Evolutionary conservation across 2,888 invertebrate genomes (phyloP).

Genomic region (Monopis laevigella): DNA sequence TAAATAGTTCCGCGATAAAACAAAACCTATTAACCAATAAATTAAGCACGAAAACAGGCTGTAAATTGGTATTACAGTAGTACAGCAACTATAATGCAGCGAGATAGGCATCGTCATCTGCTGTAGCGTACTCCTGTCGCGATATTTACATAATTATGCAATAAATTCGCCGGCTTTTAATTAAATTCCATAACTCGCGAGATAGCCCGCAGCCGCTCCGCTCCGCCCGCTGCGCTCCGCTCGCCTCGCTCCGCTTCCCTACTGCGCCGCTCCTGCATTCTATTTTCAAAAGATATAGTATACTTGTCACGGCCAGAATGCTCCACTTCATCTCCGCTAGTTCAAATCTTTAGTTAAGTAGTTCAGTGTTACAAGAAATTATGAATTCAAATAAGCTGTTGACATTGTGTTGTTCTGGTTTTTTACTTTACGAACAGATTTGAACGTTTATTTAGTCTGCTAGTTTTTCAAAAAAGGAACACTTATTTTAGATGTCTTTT

Average conservation of each 20-base stretch:
- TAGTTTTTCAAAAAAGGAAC: too few species aligned
- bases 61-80: background rate
- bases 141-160: conserved; percentile 20
- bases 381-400: too few species aligned
- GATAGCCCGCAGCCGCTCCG: conserved; percentile 4
- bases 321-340: background rate
- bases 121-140: conserved; percentile 11
- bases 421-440: too few species aligned
- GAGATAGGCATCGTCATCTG: conserved; percentile 14
- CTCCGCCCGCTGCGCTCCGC: background rate
- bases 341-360: background rate
- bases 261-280: background rate
- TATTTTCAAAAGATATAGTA: background rate
- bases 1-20: too few species aligned
- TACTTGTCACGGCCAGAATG: background rate
- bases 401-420: too few species aligned
- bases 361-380: too few species aligned
- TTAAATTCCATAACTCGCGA: conserved; percentile 24
- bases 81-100: conserved; percentile 1
- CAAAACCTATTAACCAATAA: too few species aligned
- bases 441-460: too few species aligned
- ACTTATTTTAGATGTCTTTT: too few species aligned
- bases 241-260: background rate
- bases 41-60: too few species aligned
- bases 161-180: conserved; percentile 23